A percentile compares a stretch with the other conserved stretches of the same genome.
phyloP scores from a whole-genome alignment of 1,140 invertebrate genomes.

The Ephestia elutella region DNA sequence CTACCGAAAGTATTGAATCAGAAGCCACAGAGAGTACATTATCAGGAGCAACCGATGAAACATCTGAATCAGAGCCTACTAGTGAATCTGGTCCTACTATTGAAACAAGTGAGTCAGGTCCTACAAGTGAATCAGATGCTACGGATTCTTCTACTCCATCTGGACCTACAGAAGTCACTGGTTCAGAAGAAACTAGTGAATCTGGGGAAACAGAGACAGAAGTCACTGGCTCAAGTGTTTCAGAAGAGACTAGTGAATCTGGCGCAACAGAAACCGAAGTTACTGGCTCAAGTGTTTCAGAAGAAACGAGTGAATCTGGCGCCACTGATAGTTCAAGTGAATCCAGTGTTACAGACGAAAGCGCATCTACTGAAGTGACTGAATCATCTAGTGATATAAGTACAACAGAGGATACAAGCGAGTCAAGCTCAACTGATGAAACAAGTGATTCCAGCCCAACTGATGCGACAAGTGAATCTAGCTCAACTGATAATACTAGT shows the following conservation, averaged over 20 bases:
- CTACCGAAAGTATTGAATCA: slow-evolving; percentile 16
- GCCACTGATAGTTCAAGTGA: slow-evolving; percentile 4
- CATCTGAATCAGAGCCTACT: slow-evolving; percentile 3
- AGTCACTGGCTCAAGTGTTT: too few relatives aligned
- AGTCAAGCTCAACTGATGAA: slow-evolving; percentile 14
- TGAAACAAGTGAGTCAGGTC: slow-evolving; percentile 8
- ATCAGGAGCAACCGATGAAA: slow-evolving; percentile 4
- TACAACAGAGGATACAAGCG: slow-evolving; percentile 9
- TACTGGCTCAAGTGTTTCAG: slow-evolving; percentile 11
- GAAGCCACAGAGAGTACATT: slow-evolving; percentile 21
- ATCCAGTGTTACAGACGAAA: background rate
- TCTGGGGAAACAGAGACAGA: slow-evolving; percentile 12
- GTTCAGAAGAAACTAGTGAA: too few relatives aligned
- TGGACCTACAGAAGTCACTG: slow-evolving; percentile 14
- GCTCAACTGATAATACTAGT: background rate
- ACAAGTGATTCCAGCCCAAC: slow-evolving; percentile 20
- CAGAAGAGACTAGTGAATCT: background rate
- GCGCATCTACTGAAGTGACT: slow-evolving; percentile 8
- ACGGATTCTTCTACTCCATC: slow-evolving; percentile 7
- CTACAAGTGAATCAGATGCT: slow-evolving; percentile 9
- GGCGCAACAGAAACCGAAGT: slow-evolving; percentile 13
- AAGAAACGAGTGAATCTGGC: slow-evolving; percentile 15
- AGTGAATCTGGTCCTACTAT: slow-evolving; percentile 9
- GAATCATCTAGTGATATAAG: slow-evolving; percentile 9
- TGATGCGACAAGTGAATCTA: slow-evolving; percentile 14